These are phyloP conservation scores for Hylomyscus alleni DNA, from an alignment of 2,797 vertebrate species.

Conservation along the genomic window DNA sequence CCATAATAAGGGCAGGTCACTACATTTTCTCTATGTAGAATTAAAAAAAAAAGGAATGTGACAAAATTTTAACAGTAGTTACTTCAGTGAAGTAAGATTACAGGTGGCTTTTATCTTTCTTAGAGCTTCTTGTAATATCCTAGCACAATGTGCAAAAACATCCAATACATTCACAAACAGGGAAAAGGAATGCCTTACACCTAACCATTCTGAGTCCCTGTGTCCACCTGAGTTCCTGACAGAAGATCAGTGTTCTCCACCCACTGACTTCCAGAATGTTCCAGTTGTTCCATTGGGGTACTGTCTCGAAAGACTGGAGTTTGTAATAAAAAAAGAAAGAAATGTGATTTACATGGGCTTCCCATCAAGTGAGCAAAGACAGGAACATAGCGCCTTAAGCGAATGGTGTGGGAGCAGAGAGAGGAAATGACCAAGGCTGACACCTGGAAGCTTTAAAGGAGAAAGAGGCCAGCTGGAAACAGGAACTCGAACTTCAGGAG, in stretches of 20 bases:
- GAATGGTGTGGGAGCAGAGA: background rate
- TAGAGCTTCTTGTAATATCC: background rate
- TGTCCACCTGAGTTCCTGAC: background rate
- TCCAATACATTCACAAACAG: slow-evolving; percentile 19
- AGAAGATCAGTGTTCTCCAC: slow-evolving; percentile 26
- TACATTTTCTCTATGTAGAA: background rate
- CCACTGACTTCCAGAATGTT: background rate
- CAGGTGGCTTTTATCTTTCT: slow-evolving; percentile 17
- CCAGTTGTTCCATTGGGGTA: background rate
- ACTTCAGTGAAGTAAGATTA: background rate
- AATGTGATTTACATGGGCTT: background rate
- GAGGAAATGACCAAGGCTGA: background rate
- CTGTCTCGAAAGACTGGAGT: background rate
- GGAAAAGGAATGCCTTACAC: background rate
- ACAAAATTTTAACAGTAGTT: background rate
- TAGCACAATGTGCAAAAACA: slow-evolving; percentile 43
- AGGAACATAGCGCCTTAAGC: background rate
- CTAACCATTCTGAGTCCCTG: background rate
- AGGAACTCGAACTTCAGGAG: background rate
- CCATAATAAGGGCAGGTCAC: background rate
- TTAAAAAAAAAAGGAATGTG: background rate
- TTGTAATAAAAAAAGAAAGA: background rate
- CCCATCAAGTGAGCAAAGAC: background rate
- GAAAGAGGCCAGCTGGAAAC: slow-evolving; percentile 16
- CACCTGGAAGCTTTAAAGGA: background rate